Base-by-base conservation (phyloP, 37 sponge, comb jelly and placozoan species). In the Hormiphora californensis region DNA sequence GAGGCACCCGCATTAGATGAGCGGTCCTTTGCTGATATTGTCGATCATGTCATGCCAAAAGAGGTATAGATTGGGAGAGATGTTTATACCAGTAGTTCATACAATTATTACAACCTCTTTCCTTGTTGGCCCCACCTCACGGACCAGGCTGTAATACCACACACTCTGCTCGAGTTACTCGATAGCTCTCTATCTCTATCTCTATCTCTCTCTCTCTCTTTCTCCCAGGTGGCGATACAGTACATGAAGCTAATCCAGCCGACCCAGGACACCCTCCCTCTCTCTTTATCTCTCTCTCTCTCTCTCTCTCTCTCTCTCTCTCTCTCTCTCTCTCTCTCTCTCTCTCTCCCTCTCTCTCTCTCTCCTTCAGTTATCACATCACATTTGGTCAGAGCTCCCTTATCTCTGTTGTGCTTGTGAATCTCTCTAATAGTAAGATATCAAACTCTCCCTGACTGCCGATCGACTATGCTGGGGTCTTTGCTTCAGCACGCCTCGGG, bases 231-330 rank as follows among this genome's bases (percentile, higher is more conserved):
- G 28, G 38, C 35, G 12, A n/a, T 73, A 28, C 46, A 73, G 44
- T 73, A 73, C 23, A n/a, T 73, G 81, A 73, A 73, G 27, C 44
- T 73, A 40, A 73, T 73, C 35, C 81, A 73, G 81, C 81, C 81
- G 35, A 73, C 81, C 0, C 81, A 73, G 27, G 81, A 73, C 27
- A 73, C 81, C 2, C 35, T 73, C n/a, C n/a, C n/a, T n/a, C n/a
- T n/a, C n/a, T n/a, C n/a, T n/a, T n/a, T n/a, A n/a, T n/a, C n/a
- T n/a, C n/a, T n/a, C n/a, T n/a, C n/a, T n/a, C n/a, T n/a, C n/a
- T n/a, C n/a, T n/a, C n/a, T n/a, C 22, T 57, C 61, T 21, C 22
- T 30, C 27, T 57, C 61, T 19, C 27, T 30, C 61, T 57, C 22
- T 28, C n/a, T 57, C 3, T 4, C 61, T 21, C n/a, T 30, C 61